Percentiles rank a stretch among this genome's conserved stretches.
Evolutionary conservation across 1,140 invertebrate species (phyloP).

Genomic region (Drosophila paulistorum): DNA sequence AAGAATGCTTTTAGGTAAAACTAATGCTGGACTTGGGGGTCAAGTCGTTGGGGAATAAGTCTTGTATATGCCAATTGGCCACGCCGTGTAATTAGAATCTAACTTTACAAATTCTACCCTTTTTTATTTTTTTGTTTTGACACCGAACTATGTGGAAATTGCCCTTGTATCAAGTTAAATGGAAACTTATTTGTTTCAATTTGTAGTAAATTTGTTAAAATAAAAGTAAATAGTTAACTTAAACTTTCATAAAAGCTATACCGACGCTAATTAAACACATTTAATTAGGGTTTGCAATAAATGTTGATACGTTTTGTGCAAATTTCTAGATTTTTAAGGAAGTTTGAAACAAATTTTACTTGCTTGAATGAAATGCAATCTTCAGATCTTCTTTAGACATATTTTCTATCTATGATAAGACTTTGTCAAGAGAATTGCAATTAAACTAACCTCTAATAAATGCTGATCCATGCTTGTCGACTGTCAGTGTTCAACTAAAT

Average conservation of each 20-base stretch:
- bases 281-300: too few species aligned
- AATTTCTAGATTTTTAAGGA: too few species aligned
- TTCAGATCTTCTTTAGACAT: not conserved
- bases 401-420: not conserved
- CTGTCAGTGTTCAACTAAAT: conserved; percentile 38
- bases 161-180: not conserved
- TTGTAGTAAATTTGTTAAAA: conserved; percentile 2
- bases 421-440: conserved; percentile 2
- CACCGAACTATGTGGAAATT: not conserved
- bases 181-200: conserved; percentile 9
- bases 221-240: not conserved
- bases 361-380: not conserved
- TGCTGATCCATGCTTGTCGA: conserved; percentile 43
- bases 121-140: not conserved
- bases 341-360: too few species aligned
- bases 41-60: not conserved
- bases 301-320: too few species aligned
- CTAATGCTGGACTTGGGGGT: not conserved
- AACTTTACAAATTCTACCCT: not conserved
- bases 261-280: not conserved
- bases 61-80: conserved; percentile 10
- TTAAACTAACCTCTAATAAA: conserved; percentile 10
- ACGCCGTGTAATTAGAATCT: conserved; percentile 4
- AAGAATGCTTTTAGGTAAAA: not conserved
- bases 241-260: not conserved